Percentiles rank a stretch among this genome's conserved stretches.
phyloP scores from a whole-genome alignment of 2,797 vertebrate genomes.

The Pseudochirops corinnae region DNA sequence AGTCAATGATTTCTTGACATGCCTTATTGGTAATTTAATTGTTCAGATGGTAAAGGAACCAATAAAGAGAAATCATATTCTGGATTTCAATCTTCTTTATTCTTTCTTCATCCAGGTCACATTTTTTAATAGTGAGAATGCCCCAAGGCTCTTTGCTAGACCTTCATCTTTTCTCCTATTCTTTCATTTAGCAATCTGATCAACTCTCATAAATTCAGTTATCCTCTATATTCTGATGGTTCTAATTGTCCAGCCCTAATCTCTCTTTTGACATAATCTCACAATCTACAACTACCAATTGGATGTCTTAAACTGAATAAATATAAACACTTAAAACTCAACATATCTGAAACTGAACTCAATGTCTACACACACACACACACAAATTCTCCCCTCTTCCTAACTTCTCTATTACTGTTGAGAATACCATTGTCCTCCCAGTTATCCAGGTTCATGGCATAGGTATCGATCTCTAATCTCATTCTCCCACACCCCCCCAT shows the following conservation, averaged over 20 bases:
- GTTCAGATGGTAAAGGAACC: background rate
- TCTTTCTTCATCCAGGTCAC: background rate
- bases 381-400: background rate
- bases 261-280: background rate
- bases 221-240: background rate
- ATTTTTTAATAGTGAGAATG: no score
- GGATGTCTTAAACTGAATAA: background rate
- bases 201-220: background rate
- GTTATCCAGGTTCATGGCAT: background rate
- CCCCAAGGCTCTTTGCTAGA: no score
- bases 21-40: background rate
- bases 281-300: background rate
- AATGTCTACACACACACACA: background rate
- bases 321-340: background rate
- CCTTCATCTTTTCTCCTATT: background rate
- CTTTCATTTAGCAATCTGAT: background rate
- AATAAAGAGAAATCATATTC: background rate
- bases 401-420: background rate
- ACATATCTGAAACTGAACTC: background rate
- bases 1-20: background rate
- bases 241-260: background rate
- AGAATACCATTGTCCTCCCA: background rate
- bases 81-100: background rate
- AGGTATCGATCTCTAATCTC: background rate
- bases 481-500: background rate